Evolutionary conservation across 2,888 invertebrate species (phyloP), one percentile per base, ranked within the genome.

Genomic region (Pammene aurita): DNA sequence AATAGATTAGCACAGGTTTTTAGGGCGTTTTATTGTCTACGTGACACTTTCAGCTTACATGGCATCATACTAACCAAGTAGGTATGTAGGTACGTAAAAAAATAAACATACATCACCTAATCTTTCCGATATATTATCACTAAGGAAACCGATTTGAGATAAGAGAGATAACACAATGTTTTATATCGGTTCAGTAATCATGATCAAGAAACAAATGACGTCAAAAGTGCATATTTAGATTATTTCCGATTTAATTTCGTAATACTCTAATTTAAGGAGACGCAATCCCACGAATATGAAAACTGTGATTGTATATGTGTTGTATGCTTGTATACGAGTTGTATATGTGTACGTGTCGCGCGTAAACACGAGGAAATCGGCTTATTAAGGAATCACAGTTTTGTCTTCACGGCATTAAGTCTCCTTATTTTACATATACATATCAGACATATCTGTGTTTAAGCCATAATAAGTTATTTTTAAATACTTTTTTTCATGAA

Each of bases 91-190:
- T 18, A 11, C 35, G 26, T 26, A 26, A 48, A 67, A 57, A 67
- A 42, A 34, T n/a, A 54, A 46, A 68, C 48, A 67, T 26, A 68
- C 57, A 67, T 18, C 26, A 26, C 16, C 14, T 54, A 50, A 68
- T 68, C 67, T 44, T 0, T 10, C 14, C 52, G 57, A 68, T 68
- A 58, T 13, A 44, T 41, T 68, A 68, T 68, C 67, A 26, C 52
- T 52, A 57, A n/a, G 56, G 7, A 13, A 13, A 46, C 44, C 52
- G 63, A 64, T 64, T 63, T 52, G 41, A 6, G 50, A 68, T 68
- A 62, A 46, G 11, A 46, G 11, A 16, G n/a, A 10, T 5, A 4
- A 52, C 18, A 18, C 52, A 50, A 11, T 18, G 5, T 50, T 34
- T n/a, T 44, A 57, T 62, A 44, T 57, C 44, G 38, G 63, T 46